A percentile compares a stretch with the other conserved stretches of the same genome.
Evolutionary conservation across 2,888 invertebrate species (phyloP).

Genomic region (Xanthia togata): DNA sequence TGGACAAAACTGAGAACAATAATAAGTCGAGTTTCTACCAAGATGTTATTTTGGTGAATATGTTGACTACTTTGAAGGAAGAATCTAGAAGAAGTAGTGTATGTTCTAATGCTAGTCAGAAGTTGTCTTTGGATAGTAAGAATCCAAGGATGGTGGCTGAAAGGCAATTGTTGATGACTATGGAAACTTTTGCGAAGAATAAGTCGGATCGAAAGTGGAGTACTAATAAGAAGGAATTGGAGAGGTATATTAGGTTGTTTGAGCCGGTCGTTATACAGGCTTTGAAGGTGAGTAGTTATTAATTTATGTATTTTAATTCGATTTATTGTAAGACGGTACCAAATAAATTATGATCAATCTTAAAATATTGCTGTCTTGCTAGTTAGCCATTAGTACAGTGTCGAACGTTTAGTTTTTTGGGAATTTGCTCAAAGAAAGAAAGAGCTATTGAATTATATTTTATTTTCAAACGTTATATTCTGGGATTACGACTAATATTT

Average conservation of each 20-base stretch:
- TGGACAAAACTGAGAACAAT: conserved; percentile 64
- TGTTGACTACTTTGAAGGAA: conserved; percentile 64
- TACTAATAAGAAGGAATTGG: conserved; percentile 88
- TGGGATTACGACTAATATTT: not conserved
- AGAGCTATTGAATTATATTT: not conserved
- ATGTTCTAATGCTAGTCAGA: conserved; percentile 82
- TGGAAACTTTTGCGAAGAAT: conserved; percentile 87
- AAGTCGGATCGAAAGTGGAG: conserved; percentile 87
- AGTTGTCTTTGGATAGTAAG: conserved; percentile 77
- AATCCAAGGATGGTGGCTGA: conserved; percentile 83
- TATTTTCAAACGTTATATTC: not conserved
- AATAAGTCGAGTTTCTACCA: conserved; percentile 74
- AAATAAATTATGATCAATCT: not conserved
- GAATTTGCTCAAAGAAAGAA: not conserved
- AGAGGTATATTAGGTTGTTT: conserved; percentile 96
- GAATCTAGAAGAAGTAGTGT: conserved; percentile 79
- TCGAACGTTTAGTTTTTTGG: not conserved
- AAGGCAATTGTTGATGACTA: conserved; percentile 80
- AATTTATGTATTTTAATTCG: not conserved
- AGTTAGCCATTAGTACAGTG: not conserved
- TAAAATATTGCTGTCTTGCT: not conserved
- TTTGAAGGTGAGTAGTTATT: conserved; percentile 91
- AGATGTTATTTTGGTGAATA: conserved; percentile 81
- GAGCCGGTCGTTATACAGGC: conserved; percentile 98
- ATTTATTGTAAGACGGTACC: not conserved